Base-by-base conservation (phyloP, 2,888 invertebrate species). In the Campoplex capitator region DNA sequence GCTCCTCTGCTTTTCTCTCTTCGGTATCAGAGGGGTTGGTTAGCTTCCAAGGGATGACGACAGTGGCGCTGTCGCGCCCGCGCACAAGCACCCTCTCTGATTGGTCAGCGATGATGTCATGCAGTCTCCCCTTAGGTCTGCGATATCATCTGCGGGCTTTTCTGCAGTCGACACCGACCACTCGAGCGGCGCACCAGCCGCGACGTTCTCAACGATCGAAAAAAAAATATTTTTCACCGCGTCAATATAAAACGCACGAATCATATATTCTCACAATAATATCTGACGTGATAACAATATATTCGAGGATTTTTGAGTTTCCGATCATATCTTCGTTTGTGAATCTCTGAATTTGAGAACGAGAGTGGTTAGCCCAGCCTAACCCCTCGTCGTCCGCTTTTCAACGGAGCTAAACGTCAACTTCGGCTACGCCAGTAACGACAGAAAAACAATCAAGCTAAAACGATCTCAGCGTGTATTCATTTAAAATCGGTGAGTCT, bases 71-170 rank as follows among this genome's bases (percentile, higher is more conserved):
- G 88, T 88, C 89, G 91, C 89, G 82, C 23, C 1, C 68, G 87
- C 89, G 88, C 87, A 80, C 85, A 23, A 38, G 0, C 51, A 51
- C 38, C 23, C 67, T 2, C 35, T 51, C 81, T 84, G 79, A 94
- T 94, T 94, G 94, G 94, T 85, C 85, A 76, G 89, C 87, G 93
- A 91, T 94, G 94, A 94, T 94, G 94, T 94, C 94, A 94, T 92
- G 90, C 93, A 92, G 93, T 91, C 91, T 92, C 91, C 92, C 93
- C 94, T 93, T 92, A 92, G 91, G 92, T 92, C 92, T 92, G 92
- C 91, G 93, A 93, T 93, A 92, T 92, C 91, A 93, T 93, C 94
- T 93, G 94, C 93, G 93, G 93, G 92, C 89, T 94, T 92, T 93
- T 93, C 93, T 93, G 93, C 94, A 94, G 94, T 94, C 92, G 90